Percentiles rank a stretch among this genome's conserved stretches.
Conservation (phyloP, 2,888 invertebrate species). For the Hydraecia micacea region DNA sequence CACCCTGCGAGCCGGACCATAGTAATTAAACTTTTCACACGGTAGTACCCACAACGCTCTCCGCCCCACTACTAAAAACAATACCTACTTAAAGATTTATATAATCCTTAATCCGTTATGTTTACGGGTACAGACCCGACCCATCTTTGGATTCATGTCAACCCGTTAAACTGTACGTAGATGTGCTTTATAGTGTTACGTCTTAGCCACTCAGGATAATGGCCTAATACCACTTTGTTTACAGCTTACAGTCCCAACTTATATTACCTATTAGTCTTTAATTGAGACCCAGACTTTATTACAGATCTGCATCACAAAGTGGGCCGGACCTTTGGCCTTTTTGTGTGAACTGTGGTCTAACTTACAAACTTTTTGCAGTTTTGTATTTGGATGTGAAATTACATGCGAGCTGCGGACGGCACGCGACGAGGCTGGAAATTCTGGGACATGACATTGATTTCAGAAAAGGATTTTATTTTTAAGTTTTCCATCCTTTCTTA, state of each 20-base stretch:
- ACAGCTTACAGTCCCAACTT: conserved; percentile 47
- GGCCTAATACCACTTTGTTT: conserved; percentile 54
- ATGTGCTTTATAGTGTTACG: conserved; percentile 40
- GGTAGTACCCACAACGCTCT: not conserved
- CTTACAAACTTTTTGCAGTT: conserved; percentile 25
- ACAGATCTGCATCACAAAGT: conserved; percentile 45
- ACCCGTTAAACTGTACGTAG: conserved; percentile 54
- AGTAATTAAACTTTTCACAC: conserved; percentile 14
- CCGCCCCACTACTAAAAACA: conserved; percentile 41
- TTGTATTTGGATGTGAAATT: not conserved
- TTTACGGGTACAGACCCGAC: conserved; percentile 53
- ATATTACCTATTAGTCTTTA: conserved; percentile 59
- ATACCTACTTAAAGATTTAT: conserved; percentile 65
- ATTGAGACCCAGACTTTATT: conserved; percentile 55
- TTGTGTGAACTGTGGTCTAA: conserved; percentile 15
- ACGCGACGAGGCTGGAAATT: not conserved
- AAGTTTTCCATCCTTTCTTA: not conserved
- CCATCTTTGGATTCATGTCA: conserved; percentile 59
- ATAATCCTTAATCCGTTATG: conserved; percentile 66
- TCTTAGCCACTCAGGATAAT: conserved; percentile 61
- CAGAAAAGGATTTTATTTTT: not conserved
- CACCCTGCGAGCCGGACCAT: not conserved
- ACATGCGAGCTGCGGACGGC: not conserved
- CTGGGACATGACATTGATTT: not conserved
- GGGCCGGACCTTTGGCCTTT: conserved; percentile 19